phyloP scores from a whole-genome alignment of 2,113 vertebrate species.

The Gracilinanus agilis region DNA sequence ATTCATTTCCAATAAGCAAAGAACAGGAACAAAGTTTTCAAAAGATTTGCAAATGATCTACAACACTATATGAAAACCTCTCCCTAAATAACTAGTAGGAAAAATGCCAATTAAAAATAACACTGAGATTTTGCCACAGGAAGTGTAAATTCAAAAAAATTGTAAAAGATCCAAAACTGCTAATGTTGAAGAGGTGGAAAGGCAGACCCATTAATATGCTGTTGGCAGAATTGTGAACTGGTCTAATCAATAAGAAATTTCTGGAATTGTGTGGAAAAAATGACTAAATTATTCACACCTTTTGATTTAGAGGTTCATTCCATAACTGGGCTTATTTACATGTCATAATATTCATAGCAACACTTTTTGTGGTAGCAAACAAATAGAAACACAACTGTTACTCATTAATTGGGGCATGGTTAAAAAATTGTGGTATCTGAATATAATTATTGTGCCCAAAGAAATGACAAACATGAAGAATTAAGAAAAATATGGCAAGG shows the following conservation, averaged over 20 bases:
- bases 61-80: neutral
- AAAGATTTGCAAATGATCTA: neutral
- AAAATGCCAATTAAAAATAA: neutral
- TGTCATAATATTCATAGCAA: neutral
- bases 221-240: neutral
- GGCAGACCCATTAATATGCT: neutral
- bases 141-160: neutral
- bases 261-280: neutral
- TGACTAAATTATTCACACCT: neutral
- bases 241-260: too few relatives aligned
- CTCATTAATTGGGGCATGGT: neutral
- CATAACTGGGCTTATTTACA: neutral
- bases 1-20: neutral
- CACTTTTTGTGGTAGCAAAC: neutral
- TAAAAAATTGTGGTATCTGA: neutral
- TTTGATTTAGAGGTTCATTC: neutral
- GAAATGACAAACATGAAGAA: neutral
- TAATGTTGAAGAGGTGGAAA: neutral
- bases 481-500: neutral
- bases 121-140: neutral
- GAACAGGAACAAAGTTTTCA: neutral
- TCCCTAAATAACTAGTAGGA: neutral
- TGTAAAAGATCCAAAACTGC: neutral
- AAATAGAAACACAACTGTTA: neutral
- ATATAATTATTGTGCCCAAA: neutral